A percentile compares a stretch with the other conserved stretches of the same genome.
Evolutionary conservation across 2,797 vertebrate species (phyloP).

Genomic region (Danio choprae): DNA sequence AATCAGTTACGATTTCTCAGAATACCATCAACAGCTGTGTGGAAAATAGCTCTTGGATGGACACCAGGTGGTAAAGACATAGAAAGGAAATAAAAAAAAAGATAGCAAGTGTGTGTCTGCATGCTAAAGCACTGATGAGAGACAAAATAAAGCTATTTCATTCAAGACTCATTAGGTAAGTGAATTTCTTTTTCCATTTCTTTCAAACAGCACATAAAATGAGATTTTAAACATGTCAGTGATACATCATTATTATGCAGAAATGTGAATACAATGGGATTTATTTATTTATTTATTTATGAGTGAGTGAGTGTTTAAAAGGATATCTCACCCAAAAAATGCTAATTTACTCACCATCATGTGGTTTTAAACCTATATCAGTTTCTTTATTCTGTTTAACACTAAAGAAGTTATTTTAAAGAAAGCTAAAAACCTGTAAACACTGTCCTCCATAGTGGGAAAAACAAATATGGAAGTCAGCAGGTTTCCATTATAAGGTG

Average conservation of each 20-base stretch:
- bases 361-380: too few species aligned
- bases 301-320: neutral
- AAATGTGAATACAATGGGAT: too few species aligned
- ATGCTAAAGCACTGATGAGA: conserved; percentile 22
- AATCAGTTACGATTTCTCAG: conserved; percentile 56
- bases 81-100: conserved; percentile 49
- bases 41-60: conserved; percentile 52
- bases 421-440: too few species aligned
- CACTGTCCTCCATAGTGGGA: too few species aligned
- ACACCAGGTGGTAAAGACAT: conserved; percentile 57
- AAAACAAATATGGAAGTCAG: too few species aligned
- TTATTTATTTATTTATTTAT: too few species aligned
- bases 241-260: neutral
- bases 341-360: too few species aligned
- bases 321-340: too few species aligned
- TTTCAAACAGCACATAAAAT: conserved; percentile 4
- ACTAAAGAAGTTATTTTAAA: too few species aligned
- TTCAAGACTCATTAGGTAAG: neutral
- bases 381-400: too few species aligned
- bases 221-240: conserved; percentile 11
- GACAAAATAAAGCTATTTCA: conserved; percentile 1
- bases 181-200: conserved; percentile 1
- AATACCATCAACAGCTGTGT: conserved; percentile 57
- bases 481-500: too few species aligned
- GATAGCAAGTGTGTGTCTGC: conserved; percentile 11